Percentiles rank a stretch among this genome's conserved stretches.
phyloP scores from a whole-genome alignment of 1,140 invertebrate species.

The Kradibia gibbosae region DNA sequence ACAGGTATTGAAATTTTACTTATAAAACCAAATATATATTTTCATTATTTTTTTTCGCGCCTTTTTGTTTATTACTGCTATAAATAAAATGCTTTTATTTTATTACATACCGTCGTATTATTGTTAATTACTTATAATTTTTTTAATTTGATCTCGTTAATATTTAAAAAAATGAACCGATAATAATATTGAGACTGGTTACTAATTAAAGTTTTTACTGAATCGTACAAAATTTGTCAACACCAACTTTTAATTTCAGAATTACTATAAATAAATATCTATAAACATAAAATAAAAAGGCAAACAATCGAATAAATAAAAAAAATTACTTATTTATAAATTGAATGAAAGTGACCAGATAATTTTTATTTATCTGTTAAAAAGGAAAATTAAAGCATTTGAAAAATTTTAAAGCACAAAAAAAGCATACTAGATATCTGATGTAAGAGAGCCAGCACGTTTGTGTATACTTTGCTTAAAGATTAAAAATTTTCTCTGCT shows the following conservation, averaged over 20 bases:
- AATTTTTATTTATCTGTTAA: background rate
- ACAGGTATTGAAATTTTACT: background rate
- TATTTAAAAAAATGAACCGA: too few species aligned
- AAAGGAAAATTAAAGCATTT: background rate
- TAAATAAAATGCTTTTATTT: background rate
- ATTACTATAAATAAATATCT: too few species aligned
- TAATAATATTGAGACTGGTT: too few species aligned
- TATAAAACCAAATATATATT: background rate
- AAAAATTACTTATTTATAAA: too few species aligned
- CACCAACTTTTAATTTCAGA: too few species aligned
- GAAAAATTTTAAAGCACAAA: background rate
- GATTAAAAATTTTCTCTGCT: background rate
- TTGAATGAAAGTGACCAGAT: background rate
- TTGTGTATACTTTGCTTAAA: background rate
- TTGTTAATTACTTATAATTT: background rate
- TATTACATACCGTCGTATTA: background rate
- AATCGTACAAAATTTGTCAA: too few species aligned
- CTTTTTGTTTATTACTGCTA: background rate
- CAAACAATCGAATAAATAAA: too few species aligned
- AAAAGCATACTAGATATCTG: background rate
- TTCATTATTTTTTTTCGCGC: background rate
- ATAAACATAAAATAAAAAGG: too few species aligned
- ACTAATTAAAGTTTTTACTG: too few species aligned
- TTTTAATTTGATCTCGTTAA: too few species aligned
- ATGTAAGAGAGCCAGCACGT: constrained; percentile 10